Conservation (phyloP, 2,113 vertebrate genomes). For the Talpa occidentalis region DNA sequence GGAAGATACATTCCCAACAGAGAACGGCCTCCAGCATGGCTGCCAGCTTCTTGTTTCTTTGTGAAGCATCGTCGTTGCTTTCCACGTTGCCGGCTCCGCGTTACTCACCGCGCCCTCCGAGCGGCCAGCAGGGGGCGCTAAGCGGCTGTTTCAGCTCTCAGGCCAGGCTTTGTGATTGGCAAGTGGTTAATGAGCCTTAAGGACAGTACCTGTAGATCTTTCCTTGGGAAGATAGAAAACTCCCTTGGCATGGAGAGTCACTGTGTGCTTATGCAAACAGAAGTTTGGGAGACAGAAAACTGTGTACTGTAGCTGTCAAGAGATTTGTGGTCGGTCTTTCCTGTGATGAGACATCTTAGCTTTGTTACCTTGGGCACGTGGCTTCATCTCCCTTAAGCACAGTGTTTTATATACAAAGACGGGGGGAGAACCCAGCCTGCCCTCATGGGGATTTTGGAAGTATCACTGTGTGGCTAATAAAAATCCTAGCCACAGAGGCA, state of each 20-base stretch:
- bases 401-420: neutral
- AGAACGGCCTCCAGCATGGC: neutral
- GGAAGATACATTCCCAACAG: fast-evolving
- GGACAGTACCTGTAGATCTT: neutral
- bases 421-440: neutral
- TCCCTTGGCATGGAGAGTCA: neutral
- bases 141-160: neutral
- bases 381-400: neutral
- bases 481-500: neutral
- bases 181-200: fast-evolving
- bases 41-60: fast-evolving
- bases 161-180: fast-evolving
- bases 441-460: neutral
- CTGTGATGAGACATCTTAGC: neutral
- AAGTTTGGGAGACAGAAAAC: neutral
- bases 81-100: fast-evolving
- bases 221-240: neutral
- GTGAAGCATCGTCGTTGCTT: fast-evolving
- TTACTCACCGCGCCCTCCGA: fast-evolving
- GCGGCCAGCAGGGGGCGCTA: slow-evolving; percentile 55
- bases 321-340: neutral
- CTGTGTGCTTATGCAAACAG: neutral
- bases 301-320: neutral
- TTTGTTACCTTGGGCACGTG: neutral
- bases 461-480: neutral